Evolutionary conservation across 2,113 vertebrate genomes (phyloP).

Genomic region (Ornithorhynchus anatinus): DNA sequence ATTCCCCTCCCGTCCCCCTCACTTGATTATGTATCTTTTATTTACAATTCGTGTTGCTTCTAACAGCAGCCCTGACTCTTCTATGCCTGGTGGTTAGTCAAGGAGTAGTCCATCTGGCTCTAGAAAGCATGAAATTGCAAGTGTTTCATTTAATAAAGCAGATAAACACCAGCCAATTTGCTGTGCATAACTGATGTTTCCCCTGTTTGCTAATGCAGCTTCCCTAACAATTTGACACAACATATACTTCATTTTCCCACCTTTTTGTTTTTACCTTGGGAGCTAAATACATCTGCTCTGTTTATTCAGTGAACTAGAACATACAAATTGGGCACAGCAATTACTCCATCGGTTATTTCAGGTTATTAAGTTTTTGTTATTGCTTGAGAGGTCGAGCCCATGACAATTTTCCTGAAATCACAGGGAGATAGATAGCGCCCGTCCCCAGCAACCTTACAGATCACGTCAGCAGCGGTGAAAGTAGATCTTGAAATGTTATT

Average conservation of each 20-base stretch:
- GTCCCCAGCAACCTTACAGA: no score
- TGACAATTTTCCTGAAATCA: not conserved
- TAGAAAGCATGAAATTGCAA: conserved; percentile 20
- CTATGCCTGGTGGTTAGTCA: not conserved
- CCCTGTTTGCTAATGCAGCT: conserved; percentile 8
- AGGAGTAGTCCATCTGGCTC: not conserved
- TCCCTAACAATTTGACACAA: conserved; percentile 18
- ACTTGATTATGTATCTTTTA: not conserved
- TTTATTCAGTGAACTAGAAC: not conserved
- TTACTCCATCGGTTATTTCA: not conserved
- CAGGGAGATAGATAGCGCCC: no score
- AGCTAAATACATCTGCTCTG: not conserved
- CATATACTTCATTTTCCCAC: conserved; percentile 15
- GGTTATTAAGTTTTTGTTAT: not conserved
- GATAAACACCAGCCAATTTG: conserved; percentile 20
- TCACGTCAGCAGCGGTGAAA: no score
- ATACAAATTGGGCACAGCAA: not conserved
- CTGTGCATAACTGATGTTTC: conserved; percentile 24
- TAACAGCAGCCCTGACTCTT: conserved; percentile 16
- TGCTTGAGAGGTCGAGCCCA: not conserved
- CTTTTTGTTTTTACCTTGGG: conserved; percentile 8
- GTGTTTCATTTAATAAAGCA: conserved; percentile 25
- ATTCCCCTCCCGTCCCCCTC: conserved; percentile 1
- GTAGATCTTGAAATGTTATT: no score
- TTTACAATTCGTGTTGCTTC: not conserved